Evolutionary conservation across 2,113 vertebrate genomes (phyloP), one percentile per base, ranked within the genome.

Genomic region (Lepidothrix coronata): DNA sequence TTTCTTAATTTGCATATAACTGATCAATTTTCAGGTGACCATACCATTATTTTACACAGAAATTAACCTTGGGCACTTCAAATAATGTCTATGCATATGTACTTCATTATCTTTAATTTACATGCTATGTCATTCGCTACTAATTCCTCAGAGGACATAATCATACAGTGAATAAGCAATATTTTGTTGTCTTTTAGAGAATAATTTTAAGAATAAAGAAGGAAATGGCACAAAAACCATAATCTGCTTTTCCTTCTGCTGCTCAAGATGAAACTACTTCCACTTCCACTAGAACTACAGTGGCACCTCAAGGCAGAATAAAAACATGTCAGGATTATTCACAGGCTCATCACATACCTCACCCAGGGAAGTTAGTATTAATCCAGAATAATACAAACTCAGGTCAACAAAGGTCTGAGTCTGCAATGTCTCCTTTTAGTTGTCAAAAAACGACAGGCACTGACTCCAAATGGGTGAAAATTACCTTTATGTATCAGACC

Each of bases 301-400:
- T 91, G 92, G 93, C 88, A 93, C 61, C 88, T 89, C 92, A 96
- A 95, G 83, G 83, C 68, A 81, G 88, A 96, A 82, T 46, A 92
- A 84, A 61, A 84, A 43, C 11, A 33, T 11, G 35, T 39, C 61
- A 91, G 41, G 52, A 59, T 75, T 91, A 48, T 63, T 87, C 85
- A 67, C 22, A 91, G 48, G 23, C 22, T 88, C 33, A 76, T 66
- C 63, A 52, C 33, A 48, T 67, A 20, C 12, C 30, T 91, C 2
- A 1, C 43, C 59, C 10, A 48, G 15, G 19, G 8, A 72, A 77
- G 30, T 57, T 39, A 70, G 22, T 55, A 70, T 71, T 71, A 80
- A 88, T 18, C 1, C 46, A 59, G 71, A 82, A 96, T 89, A 90
- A 79, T 54, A 31, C 13, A 68, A 59, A 77, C 41, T 63, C 31